A percentile compares a stretch with the other conserved stretches of the same genome.
Conservation (phyloP, 2,888 invertebrate genomes). For the Drosophila longiperda region DNA sequence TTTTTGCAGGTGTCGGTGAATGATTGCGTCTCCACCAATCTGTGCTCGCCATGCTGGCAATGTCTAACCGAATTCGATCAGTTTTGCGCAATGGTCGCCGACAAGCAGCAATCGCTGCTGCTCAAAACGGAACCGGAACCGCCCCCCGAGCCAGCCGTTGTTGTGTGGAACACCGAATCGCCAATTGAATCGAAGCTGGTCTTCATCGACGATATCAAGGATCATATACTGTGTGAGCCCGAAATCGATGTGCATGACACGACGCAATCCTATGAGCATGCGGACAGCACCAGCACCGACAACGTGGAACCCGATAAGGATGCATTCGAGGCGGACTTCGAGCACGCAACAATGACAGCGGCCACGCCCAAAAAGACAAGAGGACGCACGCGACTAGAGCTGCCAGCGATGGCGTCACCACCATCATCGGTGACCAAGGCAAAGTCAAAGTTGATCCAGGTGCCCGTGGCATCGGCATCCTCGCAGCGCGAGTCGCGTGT, state of each 20-base stretch:
- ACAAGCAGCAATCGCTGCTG: constrained; percentile 61
- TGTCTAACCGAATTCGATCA: constrained; percentile 62
- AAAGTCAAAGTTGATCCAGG: background rate
- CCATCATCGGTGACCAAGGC: constrained; percentile 14
- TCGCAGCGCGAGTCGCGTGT: constrained; percentile 58
- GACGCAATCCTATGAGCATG: constrained; percentile 11
- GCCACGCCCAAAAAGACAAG: constrained; percentile 25
- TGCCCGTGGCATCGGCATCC: background rate
- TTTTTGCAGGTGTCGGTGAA: constrained; percentile 43
- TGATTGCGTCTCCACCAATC: constrained; percentile 62
- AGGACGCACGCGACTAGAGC: constrained; percentile 32
- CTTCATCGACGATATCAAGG: constrained; percentile 64
- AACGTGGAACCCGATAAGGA: constrained; percentile 4
- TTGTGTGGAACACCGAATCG: constrained; percentile 57
- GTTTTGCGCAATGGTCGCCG: constrained; percentile 65
- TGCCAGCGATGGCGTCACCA: background rate
- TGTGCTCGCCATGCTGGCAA: constrained; percentile 62
- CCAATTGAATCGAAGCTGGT: constrained; percentile 53
- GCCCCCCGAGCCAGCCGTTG: constrained; percentile 57
- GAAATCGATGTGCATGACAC: constrained; percentile 65
- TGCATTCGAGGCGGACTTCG: constrained; percentile 23
- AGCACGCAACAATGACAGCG: background rate
- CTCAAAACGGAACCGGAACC: constrained; percentile 65
- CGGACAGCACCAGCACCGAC: constrained; percentile 7
- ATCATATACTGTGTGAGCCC: constrained; percentile 72